phyloP scores from a whole-genome alignment of 2,113 vertebrate species.

The Gymnorhina tibicen region DNA sequence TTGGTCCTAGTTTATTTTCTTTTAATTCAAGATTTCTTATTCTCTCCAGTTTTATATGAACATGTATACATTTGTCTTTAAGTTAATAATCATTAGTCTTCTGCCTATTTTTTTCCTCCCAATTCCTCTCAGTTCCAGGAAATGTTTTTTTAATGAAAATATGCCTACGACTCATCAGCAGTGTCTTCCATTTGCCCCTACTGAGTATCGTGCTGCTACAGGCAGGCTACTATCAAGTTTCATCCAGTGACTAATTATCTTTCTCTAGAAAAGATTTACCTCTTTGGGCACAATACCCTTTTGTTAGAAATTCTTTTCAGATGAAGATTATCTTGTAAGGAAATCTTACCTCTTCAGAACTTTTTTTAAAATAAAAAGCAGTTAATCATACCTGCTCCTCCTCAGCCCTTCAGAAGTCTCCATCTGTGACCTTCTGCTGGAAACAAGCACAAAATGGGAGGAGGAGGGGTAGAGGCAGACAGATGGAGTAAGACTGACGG shows the following conservation, averaged over 20 bases:
- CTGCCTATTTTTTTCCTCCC: neutral
- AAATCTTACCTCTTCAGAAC: neutral
- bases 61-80: neutral
- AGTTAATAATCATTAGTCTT: neutral
- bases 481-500: neutral
- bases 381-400: neutral
- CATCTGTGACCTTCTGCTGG: neutral
- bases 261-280: neutral
- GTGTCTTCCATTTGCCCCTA: neutral
- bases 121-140: neutral
- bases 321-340: neutral
- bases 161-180: neutral
- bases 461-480: neutral
- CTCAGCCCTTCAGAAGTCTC: neutral
- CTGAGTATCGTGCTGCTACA: neutral
- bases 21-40: neutral
- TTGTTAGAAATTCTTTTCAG: constrained; percentile 19
- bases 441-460: neutral
- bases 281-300: neutral
- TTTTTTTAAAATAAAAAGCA: neutral
- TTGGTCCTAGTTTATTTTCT: neutral
- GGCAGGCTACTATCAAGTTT: neutral
- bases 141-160: neutral
- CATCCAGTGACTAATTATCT: neutral
- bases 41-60: neutral